phyloP scores from a whole-genome alignment of 2,888 invertebrate genomes.

The Hydrotaea cyrtoneurina region DNA sequence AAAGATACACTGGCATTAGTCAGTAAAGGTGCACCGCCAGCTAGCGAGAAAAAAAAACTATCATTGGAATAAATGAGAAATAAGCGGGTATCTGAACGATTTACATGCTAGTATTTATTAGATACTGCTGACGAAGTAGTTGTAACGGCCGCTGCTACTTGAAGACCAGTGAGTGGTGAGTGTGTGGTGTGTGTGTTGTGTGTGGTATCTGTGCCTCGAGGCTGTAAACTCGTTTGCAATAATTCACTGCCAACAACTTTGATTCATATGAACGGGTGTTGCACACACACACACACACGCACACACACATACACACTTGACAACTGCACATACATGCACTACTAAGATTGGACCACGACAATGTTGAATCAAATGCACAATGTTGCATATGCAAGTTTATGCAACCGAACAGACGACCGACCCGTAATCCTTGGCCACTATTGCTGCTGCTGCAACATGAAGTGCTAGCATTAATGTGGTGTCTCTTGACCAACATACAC shows the following conservation, averaged over 20 bases:
- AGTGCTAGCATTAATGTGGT: not conserved
- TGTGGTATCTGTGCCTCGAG: constrained; percentile 74
- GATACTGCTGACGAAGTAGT: constrained; percentile 3
- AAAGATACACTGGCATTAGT: constrained; percentile 57
- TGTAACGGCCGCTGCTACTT: constrained; percentile 17
- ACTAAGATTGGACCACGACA: not conserved
- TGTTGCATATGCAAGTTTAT: constrained; percentile 23
- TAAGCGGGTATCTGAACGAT: constrained; percentile 21
- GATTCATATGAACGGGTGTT: constrained; percentile 61
- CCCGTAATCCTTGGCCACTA: constrained; percentile 64
- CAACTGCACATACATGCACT: constrained; percentile 15
- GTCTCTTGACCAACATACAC: constrained; percentile 33
- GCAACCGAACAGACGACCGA: not conserved
- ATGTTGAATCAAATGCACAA: constrained; percentile 13
- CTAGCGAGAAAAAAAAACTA: not conserved
- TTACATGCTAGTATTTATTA: constrained; percentile 32
- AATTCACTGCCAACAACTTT: constrained; percentile 77
- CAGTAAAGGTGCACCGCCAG: not conserved
- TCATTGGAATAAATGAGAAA: constrained; percentile 17
- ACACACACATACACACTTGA: constrained; percentile 38
- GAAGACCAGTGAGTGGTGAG: constrained; percentile 68
- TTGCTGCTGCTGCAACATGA: not conserved
- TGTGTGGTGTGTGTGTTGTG: constrained; percentile 70
- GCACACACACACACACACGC: constrained; percentile 53
- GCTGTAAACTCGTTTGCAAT: constrained; percentile 79